Conservation (phyloP, 2,888 invertebrate species). For the Ectemnius lituratus region DNA sequence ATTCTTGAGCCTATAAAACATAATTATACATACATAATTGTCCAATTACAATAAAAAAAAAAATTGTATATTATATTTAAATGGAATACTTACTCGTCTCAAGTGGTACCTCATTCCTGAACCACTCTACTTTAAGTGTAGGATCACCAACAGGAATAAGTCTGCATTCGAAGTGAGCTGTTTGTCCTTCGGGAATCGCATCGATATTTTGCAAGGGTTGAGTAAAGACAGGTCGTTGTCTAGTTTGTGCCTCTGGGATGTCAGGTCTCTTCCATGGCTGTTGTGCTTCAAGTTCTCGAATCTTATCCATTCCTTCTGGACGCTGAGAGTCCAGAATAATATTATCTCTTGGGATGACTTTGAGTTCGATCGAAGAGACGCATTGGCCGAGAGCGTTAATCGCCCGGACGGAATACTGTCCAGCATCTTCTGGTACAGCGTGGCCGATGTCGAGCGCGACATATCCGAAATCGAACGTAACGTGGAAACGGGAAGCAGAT, state of each 20-base stretch:
- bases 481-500: conserved; percentile 94
- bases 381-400: conserved; percentile 95
- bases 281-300: conserved; percentile 90
- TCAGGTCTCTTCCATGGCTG: conserved; percentile 89
- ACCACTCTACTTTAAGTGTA: conserved; percentile 96
- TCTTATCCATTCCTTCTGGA: conserved; percentile 96
- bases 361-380: conserved; percentile 88
- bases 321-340: conserved; percentile 94
- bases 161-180: conserved; percentile 97
- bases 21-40: neutral
- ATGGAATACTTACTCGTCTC: conserved; percentile 84
- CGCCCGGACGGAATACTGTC: conserved; percentile 95
- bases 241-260: conserved; percentile 88
- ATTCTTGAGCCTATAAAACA: conserved; percentile 84
- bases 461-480: conserved; percentile 98
- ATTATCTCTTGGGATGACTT: conserved; percentile 89
- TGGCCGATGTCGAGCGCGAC: conserved; percentile 97
- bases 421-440: conserved; percentile 96
- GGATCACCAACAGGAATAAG: conserved; percentile 97
- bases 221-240: conserved; percentile 96
- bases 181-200: conserved; percentile 90
- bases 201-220: conserved; percentile 96
- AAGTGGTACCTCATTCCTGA: conserved; percentile 93
- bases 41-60: neutral
- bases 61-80: neutral